Evolutionary conservation across 2,888 invertebrate genomes (phyloP).

Genomic region (Pyrrhia umbra): DNA sequence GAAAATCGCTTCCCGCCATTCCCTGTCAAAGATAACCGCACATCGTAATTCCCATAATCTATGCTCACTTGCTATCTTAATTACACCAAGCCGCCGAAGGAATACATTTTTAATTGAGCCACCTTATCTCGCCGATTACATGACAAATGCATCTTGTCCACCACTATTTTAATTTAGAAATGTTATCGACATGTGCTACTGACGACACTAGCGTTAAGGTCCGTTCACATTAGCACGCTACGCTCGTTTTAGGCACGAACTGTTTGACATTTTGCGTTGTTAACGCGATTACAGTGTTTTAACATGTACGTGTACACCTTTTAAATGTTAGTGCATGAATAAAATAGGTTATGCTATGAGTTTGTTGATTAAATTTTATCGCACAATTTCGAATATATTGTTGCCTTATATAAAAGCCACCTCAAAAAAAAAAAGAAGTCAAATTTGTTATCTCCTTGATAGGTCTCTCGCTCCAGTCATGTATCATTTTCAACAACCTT

Average conservation of each 20-base stretch:
- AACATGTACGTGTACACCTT: constrained; percentile 41
- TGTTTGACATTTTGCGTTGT: constrained; percentile 58
- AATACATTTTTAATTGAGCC: constrained; percentile 80
- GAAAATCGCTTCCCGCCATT: constrained; percentile 79
- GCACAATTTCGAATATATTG: too few species aligned
- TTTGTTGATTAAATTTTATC: not conserved
- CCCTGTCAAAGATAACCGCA: constrained; percentile 75
- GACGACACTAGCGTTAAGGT: constrained; percentile 53
- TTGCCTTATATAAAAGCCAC: too few species aligned
- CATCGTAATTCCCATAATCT: constrained; percentile 72
- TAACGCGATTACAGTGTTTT: constrained; percentile 51
- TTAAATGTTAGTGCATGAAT: constrained; percentile 6
- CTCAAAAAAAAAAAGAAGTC: too few species aligned
- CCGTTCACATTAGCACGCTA: constrained; percentile 58
- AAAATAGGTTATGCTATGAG: not conserved
- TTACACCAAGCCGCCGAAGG: constrained; percentile 71
- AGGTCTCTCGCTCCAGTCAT: too few species aligned
- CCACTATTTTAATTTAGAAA: constrained; percentile 63
- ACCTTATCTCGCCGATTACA: constrained; percentile 71
- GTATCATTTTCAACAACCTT: constrained; percentile 8
- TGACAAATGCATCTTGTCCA: constrained; percentile 72
- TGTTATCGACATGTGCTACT: constrained; percentile 56
- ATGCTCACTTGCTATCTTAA: constrained; percentile 80
- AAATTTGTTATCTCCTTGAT: not conserved
- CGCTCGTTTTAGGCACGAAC: constrained; percentile 55